These are phyloP conservation scores for Numida meleagris DNA, from an alignment of 2,113 vertebrate genomes.

Conservation along the genomic window DNA sequence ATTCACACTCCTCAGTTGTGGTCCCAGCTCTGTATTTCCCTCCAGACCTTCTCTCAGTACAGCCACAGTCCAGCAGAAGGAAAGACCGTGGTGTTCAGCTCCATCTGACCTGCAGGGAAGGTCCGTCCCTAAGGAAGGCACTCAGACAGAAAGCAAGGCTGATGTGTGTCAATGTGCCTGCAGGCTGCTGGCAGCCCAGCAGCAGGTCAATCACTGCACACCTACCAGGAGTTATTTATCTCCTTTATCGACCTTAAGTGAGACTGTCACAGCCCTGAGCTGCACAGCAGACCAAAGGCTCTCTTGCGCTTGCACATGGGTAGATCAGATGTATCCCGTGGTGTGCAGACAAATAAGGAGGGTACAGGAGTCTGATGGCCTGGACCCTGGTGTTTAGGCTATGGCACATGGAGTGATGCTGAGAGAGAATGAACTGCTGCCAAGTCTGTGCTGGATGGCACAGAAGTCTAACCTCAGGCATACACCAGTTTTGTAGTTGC, in stretches of 20 bases:
- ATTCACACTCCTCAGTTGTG: background rate
- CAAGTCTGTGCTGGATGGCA: background rate
- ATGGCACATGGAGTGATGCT: background rate
- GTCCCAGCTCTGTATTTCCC: background rate
- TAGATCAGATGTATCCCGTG: background rate
- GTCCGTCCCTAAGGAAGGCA: background rate
- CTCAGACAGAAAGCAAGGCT: background rate
- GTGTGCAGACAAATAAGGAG: background rate
- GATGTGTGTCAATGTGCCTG: background rate
- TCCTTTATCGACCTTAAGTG: background rate
- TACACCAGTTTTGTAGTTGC: background rate
- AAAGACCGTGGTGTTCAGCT: background rate
- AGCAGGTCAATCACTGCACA: background rate
- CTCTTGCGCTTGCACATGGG: background rate
- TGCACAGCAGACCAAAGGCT: background rate
- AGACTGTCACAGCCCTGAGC: background rate
- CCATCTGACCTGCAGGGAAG: background rate
- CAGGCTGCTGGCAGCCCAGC: background rate
- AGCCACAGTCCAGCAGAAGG: background rate
- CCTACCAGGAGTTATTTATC: background rate
- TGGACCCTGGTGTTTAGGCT: background rate
- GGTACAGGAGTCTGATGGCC: background rate
- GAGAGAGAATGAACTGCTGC: background rate
- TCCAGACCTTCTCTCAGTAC: background rate
- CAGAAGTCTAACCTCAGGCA: background rate